A percentile compares a stretch with the other conserved stretches of the same genome.
phyloP scores from a whole-genome alignment of 2,797 vertebrate genomes.

The Parambassis ranga region DNA sequence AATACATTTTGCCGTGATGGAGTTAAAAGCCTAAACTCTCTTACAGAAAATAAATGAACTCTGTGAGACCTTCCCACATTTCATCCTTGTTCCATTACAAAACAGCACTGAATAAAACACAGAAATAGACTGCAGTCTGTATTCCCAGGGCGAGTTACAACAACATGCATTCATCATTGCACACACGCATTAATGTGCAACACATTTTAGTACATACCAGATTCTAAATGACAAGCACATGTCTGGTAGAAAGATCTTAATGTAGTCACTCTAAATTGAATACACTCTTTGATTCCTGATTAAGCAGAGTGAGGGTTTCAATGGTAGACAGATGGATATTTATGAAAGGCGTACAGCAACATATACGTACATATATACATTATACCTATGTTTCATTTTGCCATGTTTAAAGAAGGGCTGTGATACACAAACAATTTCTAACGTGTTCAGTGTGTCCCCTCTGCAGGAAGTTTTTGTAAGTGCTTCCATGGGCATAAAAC shows the following conservation, averaged over 20 bases:
- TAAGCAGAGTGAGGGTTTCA: conserved; percentile 14
- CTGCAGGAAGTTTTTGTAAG: conserved; percentile 6
- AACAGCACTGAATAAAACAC: conserved; percentile 46
- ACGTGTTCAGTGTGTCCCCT: neutral
- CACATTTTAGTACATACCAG: conserved; percentile 71
- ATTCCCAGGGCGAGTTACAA: conserved; percentile 67
- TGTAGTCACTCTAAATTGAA: conserved; percentile 51
- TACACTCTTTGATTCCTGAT: conserved; percentile 52
- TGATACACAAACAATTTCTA: neutral
- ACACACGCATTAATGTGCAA: conserved; percentile 66
- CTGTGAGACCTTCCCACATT: conserved; percentile 48
- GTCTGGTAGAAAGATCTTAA: conserved; percentile 54
- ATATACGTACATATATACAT: conserved; percentile 12
- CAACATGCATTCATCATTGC: conserved; percentile 72
- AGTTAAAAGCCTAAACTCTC: conserved; percentile 1
- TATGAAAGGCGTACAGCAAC: conserved; percentile 1
- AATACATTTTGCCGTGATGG: conserved; percentile 5
- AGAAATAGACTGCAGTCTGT: conserved; percentile 59
- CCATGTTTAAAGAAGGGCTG: neutral
- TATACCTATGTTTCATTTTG: neutral
- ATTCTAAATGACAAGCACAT: conserved; percentile 71
- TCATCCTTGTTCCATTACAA: conserved; percentile 38
- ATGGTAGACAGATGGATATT: conserved; percentile 28
- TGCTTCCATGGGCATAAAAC: neutral
- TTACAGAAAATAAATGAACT: conserved; percentile 48